Conservation (phyloP, 2,888 invertebrate genomes). For the Cosmia trapezina region DNA sequence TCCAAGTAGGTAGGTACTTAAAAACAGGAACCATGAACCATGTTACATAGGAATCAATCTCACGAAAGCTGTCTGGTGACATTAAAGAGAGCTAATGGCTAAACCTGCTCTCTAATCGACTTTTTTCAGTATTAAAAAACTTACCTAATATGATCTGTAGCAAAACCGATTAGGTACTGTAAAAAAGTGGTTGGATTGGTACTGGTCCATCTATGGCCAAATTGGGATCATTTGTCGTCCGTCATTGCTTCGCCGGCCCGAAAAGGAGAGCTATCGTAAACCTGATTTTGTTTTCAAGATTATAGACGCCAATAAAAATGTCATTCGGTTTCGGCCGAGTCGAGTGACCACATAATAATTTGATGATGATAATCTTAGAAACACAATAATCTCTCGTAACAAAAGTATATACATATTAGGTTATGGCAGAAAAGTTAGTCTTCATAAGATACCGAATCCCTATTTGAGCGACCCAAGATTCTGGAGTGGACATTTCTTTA, state of each 20-base stretch:
- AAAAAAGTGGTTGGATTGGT: constrained; percentile 15
- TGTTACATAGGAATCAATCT: constrained; percentile 18
- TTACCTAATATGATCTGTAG: background rate
- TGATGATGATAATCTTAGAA: background rate
- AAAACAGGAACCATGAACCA: constrained; percentile 20
- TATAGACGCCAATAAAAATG: background rate
- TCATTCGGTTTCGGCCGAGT: background rate
- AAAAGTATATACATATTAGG: background rate
- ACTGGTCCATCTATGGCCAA: background rate
- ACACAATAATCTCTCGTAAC: background rate
- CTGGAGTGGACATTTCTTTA: background rate
- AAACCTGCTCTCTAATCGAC: constrained; percentile 21
- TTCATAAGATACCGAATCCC: background rate
- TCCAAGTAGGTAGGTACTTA: background rate
- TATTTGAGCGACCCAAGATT: background rate
- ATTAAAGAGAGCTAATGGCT: constrained; percentile 31
- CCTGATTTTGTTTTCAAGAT: constrained; percentile 18
- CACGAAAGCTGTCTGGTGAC: constrained; percentile 34
- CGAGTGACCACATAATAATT: background rate
- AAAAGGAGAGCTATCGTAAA: constrained; percentile 31
- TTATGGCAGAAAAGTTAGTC: background rate
- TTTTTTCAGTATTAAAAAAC: background rate
- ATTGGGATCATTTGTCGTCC: constrained; percentile 17
- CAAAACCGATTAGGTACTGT: constrained; percentile 9
- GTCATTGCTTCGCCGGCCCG: constrained; percentile 3